Conservation (phyloP, 1,140 invertebrate species). For the Platyura marginata region DNA sequence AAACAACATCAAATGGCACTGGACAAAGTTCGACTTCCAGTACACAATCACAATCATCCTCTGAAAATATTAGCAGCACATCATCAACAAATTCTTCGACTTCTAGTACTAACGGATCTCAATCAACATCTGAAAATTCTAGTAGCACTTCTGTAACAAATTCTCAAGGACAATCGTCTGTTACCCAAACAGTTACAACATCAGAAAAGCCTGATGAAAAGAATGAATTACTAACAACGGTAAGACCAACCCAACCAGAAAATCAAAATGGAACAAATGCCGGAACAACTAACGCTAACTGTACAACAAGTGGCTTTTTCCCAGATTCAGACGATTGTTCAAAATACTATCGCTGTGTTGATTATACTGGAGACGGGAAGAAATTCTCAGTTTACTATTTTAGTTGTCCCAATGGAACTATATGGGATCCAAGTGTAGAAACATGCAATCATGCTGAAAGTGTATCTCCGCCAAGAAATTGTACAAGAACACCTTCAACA, state of each 20-base stretch:
- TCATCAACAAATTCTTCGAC: conserved; percentile 10
- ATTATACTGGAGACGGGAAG: conserved; percentile 30
- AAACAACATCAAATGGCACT: neutral
- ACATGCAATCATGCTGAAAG: conserved; percentile 39
- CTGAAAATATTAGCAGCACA: no score
- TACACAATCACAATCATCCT: no score
- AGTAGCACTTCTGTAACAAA: no score
- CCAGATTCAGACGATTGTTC: conserved; percentile 36
- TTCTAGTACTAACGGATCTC: neutral
- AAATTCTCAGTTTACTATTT: conserved; percentile 38
- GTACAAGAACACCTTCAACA: conserved; percentile 1
- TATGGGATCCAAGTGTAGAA: conserved; percentile 37
- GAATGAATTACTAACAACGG: no score
- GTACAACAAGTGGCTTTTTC: conserved; percentile 33
- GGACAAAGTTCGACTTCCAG: conserved; percentile 3
- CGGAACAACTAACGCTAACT: conserved; percentile 10
- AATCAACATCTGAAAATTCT: no score
- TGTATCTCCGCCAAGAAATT: conserved; percentile 14
- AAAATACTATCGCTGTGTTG: conserved; percentile 47
- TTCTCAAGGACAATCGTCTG: no score
- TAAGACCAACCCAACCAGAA: conserved; percentile 4
- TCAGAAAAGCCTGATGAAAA: no score
- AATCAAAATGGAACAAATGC: conserved; percentile 10
- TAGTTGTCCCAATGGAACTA: conserved; percentile 40
- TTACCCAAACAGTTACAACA: no score